Evolutionary conservation across 2,797 vertebrate genomes (phyloP).

Genomic region (Semaprochilodus insignis): DNA sequence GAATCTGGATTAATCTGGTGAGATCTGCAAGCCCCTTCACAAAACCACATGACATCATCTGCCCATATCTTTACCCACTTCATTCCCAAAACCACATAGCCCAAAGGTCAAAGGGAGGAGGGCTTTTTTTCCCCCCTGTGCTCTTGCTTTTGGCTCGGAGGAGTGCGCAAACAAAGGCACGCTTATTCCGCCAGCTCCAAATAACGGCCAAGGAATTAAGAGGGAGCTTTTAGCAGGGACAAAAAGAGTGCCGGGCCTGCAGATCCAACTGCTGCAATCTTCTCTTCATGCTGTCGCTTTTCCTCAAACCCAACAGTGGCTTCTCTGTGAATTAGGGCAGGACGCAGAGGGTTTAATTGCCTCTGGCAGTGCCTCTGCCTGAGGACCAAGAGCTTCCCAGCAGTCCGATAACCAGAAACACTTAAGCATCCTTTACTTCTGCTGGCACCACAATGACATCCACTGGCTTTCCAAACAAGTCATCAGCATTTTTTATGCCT

Average conservation of each 20-base stretch:
- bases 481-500: neutral
- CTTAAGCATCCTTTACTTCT: slow-evolving; percentile 27
- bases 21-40: slow-evolving; percentile 10
- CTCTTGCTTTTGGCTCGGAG: slow-evolving; percentile 24
- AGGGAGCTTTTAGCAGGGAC: slow-evolving; percentile 37
- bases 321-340: slow-evolving; percentile 45
- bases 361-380: neutral
- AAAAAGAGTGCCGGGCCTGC: slow-evolving; percentile 42
- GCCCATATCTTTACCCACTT: slow-evolving; percentile 18
- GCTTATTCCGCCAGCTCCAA: slow-evolving; percentile 51
- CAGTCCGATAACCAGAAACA: slow-evolving; percentile 27
- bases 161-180: slow-evolving; percentile 57
- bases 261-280: slow-evolving; percentile 48
- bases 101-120: slow-evolving; percentile 33
- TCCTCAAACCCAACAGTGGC: slow-evolving; percentile 53
- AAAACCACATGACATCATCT: slow-evolving; percentile 33
- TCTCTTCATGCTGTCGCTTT: slow-evolving; percentile 11
- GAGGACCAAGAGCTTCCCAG: slow-evolving; percentile 29
- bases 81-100: slow-evolving; percentile 26
- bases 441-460: slow-evolving; percentile 2
- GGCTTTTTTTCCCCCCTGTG: slow-evolving; percentile 29
- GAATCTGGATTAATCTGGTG: slow-evolving; percentile 30
- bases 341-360: slow-evolving; percentile 47
- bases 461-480: slow-evolving; percentile 9
- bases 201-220: slow-evolving; percentile 47